Percentiles rank a stretch among this genome's conserved stretches.
Conservation (phyloP, 92 coral and sea anemone genomes). For the Zoanthus sociatus region DNA sequence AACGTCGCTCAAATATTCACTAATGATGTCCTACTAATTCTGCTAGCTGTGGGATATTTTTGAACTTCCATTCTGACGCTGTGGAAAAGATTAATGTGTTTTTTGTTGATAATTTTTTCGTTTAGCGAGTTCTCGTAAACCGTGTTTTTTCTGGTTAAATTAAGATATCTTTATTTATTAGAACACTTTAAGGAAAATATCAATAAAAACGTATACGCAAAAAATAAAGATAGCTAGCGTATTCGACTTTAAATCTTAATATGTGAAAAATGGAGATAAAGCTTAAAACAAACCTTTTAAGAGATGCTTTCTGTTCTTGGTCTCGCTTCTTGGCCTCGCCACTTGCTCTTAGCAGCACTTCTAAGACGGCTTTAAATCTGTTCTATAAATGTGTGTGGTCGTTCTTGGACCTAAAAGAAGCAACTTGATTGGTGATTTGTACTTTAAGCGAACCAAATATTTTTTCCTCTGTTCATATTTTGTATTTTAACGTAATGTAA, state of each 20-base stretch:
- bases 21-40: background rate
- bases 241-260: background rate
- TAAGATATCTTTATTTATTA: slow-evolving; percentile 18
- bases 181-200: background rate
- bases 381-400: slow-evolving; percentile 35
- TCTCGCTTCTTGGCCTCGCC: no score
- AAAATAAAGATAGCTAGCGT: background rate
- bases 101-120: background rate
- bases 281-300: slow-evolving; percentile 25
- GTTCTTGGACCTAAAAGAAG: slow-evolving; percentile 1
- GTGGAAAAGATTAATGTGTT: background rate
- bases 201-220: background rate
- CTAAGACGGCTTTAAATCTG: background rate
- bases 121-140: background rate
- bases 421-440: slow-evolving; percentile 28
- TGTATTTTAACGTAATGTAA: slow-evolving; percentile 12
- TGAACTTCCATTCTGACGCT: background rate
- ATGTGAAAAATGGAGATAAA: background rate
- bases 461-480: no score
- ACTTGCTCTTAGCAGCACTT: background rate
- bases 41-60: background rate
- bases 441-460: slow-evolving; percentile 4
- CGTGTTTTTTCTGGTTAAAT: background rate
- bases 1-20: background rate
- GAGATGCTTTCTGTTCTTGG: background rate